Evolutionary conservation across 1,140 invertebrate genomes (phyloP), one percentile per base, ranked within the genome.

Genomic region (Brachionus angularis): DNA sequence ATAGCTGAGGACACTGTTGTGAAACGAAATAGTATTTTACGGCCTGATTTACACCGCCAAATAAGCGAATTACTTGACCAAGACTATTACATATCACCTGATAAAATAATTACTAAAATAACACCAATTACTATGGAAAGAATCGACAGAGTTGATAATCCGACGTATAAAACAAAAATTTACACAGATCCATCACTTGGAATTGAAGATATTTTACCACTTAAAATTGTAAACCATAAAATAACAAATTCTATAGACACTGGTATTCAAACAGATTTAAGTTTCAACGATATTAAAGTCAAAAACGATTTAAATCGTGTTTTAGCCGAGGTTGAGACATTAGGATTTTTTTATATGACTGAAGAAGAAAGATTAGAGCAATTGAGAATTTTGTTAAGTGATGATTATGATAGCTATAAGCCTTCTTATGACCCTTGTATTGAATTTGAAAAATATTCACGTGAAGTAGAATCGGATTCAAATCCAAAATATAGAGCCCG

Each of bases 1-100:
- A n/a, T n/a, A n/a, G n/a, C n/a, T 14, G 36, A 25, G 39, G 53
- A n/a, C 14, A 21, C 53, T 29, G 34, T 8, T 7, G 10, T 55
- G 1, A 55, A 55, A 55, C 34, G 25, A 58, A 23, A 58, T 36
- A 36, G 25, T 34, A 67, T 67, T 33, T 16, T 67, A 33, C 62
- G 62, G 31, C 62, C 62, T 3, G 62, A 67, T n/a, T 21, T 67
- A 14, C 62, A 50, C 31, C 16, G 29, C 21, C 62, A 67, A 50
- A 67, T 67, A 29, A 50, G 10, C 25, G 62, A 67, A 14, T 16
- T 67, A 14, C 62, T 67, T 8, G 62, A 67, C 10, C 62, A 67
- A 47, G 42, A 46, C 14, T 67, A 67, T 23, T 34, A 31, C 14
- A 34, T 67, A 34, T 50, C 47, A 34, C 42, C 42, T 23, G 47